Conservation (phyloP, 2,888 invertebrate species). For the Melanargia galathea region DNA sequence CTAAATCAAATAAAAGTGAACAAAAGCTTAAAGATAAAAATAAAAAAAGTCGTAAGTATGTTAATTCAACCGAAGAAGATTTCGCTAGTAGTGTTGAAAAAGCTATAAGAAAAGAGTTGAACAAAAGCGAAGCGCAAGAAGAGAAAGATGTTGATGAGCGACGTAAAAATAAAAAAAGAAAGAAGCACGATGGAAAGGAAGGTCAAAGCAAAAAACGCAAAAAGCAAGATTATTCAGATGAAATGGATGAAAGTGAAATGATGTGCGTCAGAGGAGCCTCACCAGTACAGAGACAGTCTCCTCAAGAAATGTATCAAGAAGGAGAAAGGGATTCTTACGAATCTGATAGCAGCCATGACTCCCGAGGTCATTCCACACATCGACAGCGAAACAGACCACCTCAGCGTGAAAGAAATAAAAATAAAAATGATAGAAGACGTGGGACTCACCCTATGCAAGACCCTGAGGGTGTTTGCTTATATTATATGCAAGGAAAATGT, state of each 20-base stretch:
- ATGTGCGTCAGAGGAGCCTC: slow-evolving; percentile 90
- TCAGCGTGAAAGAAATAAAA: slow-evolving; percentile 71
- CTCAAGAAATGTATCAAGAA: slow-evolving; percentile 66
- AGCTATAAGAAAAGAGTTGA: slow-evolving; percentile 88
- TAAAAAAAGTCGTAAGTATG: slow-evolving; percentile 75
- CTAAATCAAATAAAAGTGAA: slow-evolving; percentile 72
- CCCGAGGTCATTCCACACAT: slow-evolving; percentile 60
- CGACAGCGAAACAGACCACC: slow-evolving; percentile 19
- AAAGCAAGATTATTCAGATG: slow-evolving; percentile 79
- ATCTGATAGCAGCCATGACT: slow-evolving; percentile 81
- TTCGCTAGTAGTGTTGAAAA: slow-evolving; percentile 91
- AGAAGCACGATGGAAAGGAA: slow-evolving; percentile 82
- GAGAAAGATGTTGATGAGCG: slow-evolving; percentile 77
- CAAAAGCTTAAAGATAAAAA: slow-evolving; percentile 77
- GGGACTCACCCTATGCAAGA: slow-evolving; percentile 84
- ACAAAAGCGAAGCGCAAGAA: slow-evolving; percentile 81
- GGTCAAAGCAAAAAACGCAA: slow-evolving; percentile 83
- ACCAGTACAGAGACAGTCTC: slow-evolving; percentile 74
- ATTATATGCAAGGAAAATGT: slow-evolving; percentile 95
- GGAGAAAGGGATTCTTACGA: slow-evolving; percentile 81
- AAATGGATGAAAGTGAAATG: slow-evolving; percentile 90
- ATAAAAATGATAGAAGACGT: slow-evolving; percentile 78
- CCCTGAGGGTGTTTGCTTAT: slow-evolving; percentile 89
- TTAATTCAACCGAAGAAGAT: slow-evolving; percentile 83
- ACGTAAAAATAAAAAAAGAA: slow-evolving; percentile 81